phyloP scores from a whole-genome alignment of 2,113 vertebrate genomes.

The Oreotragus oreotragus region DNA sequence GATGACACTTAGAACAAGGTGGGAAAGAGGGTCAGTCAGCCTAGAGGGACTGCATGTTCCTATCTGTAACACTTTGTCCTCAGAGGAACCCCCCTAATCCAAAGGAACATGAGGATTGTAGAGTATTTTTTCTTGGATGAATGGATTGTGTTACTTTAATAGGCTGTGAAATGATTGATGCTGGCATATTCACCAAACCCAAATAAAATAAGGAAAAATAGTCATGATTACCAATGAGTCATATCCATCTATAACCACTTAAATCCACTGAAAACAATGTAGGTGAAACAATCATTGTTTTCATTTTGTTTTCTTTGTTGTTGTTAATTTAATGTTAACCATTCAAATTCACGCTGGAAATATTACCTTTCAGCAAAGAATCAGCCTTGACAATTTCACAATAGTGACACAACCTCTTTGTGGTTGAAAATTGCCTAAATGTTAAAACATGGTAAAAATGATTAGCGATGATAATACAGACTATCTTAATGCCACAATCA shows the following conservation, averaged over 20 bases:
- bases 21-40: constrained; percentile 55
- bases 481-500: background rate
- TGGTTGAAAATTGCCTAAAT: constrained; percentile 44
- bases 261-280: background rate
- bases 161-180: background rate
- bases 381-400: background rate
- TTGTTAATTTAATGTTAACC: background rate
- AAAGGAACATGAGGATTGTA: background rate
- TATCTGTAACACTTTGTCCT: constrained; percentile 42
- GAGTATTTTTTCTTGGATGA: background rate
- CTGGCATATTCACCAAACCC: background rate
- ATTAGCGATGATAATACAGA: constrained; percentile 11
- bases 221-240: background rate
- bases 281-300: background rate
- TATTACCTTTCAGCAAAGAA: background rate
- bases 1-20: constrained; percentile 67
- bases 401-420: background rate
- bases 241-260: background rate
- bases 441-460: constrained; percentile 14
- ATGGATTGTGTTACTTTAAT: background rate
- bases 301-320: background rate
- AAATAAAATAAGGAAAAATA: constrained; percentile 6
- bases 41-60: background rate
- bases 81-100: background rate
- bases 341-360: background rate